phyloP scores from a whole-genome alignment of 2,888 invertebrate species.

The Cosmia trapezina region DNA sequence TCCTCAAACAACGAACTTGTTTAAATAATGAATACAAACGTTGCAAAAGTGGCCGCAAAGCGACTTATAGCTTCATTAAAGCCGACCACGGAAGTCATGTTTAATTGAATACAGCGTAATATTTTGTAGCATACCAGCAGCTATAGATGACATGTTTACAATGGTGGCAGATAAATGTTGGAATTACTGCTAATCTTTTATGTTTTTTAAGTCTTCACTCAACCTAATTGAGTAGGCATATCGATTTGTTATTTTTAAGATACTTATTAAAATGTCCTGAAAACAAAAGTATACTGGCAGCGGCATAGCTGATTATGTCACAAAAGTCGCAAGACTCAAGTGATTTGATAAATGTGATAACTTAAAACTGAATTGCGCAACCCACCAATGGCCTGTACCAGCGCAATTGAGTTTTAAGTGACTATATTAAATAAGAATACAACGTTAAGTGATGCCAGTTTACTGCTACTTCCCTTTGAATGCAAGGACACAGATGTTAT shows the following conservation, averaged over 20 bases:
- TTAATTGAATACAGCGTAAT: constrained; percentile 5
- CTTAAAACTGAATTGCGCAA: neutral
- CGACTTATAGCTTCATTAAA: constrained; percentile 1
- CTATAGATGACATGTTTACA: neutral
- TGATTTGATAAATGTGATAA: neutral
- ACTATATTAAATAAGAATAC: constrained; percentile 29
- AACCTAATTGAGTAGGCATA: neutral
- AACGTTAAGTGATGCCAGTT: constrained; percentile 9
- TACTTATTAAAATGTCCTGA: neutral
- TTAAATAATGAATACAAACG: neutral
- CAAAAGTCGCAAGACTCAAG: neutral
- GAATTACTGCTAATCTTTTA: neutral
- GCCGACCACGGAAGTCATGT: neutral
- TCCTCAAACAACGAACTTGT: neutral
- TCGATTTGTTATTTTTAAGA: neutral
- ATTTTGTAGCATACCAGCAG: neutral
- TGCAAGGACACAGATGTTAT: constrained; percentile 14
- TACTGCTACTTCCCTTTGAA: constrained; percentile 8
- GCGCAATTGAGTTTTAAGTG: constrained; percentile 26
- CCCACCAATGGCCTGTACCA: neutral
- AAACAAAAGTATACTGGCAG: neutral
- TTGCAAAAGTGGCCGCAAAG: constrained; percentile 9
- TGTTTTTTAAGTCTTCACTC: neutral
- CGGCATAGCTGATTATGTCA: neutral
- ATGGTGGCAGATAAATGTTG: neutral